Conservation (phyloP, 2,113 vertebrate species). For the Macquaria ambigua region DNA sequence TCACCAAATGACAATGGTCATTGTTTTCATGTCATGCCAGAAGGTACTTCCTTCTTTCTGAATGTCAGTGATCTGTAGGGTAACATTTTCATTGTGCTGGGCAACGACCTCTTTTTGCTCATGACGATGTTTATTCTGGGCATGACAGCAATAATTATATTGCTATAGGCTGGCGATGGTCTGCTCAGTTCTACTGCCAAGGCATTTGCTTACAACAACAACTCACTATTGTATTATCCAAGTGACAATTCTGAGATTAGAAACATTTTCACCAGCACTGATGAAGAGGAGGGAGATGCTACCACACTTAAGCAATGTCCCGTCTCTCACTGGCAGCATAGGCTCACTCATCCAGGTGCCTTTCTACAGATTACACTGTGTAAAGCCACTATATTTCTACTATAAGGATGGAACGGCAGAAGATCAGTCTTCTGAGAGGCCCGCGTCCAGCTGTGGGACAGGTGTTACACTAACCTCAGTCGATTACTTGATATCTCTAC, state of each 20-base stretch:
- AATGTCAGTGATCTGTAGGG: background rate
- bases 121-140: background rate
- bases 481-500: background rate
- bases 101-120: background rate
- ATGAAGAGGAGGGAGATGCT: background rate
- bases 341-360: background rate
- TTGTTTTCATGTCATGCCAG: background rate
- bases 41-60: constrained; percentile 29
- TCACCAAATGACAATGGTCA: background rate
- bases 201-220: background rate
- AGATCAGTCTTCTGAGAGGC: background rate
- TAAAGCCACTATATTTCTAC: background rate
- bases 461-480: background rate
- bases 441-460: background rate
- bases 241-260: constrained; percentile 3
- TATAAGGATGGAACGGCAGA: background rate
- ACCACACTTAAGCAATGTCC: background rate
- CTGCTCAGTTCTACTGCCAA: background rate
- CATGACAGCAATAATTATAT: background rate
- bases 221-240: constrained; percentile 5
- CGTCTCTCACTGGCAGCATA: background rate
- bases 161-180: background rate
- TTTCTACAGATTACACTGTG: background rate
- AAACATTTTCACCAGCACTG: constrained; percentile 1
- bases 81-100: background rate